Evolutionary conservation across 2,113 vertebrate genomes (phyloP), one percentile per base, ranked within the genome.

Genomic region (Electrona antarctica): DNA sequence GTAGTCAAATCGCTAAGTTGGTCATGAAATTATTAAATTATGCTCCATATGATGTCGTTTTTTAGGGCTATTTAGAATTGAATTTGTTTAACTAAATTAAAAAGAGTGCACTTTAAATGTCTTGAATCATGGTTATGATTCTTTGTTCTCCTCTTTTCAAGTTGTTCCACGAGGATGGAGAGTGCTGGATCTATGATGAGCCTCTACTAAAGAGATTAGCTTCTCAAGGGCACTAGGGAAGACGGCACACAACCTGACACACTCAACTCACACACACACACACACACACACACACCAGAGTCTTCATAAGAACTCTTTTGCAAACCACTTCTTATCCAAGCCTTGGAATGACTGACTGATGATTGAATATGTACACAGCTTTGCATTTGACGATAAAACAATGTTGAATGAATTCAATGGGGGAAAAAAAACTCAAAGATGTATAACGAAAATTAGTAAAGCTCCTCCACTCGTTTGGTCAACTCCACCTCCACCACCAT

Each of bases 161-260:
- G 97, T 77, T 99, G 1, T 99, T 99, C 92, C 98, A 99, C 0
- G 97, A 99, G 90, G 98, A 99, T 1, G 97, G 98, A 13, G 97
- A 99, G 82, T 98, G 96, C 88, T 99, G 98, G 97, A 95, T 99
- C 50, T 99, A 98, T 0, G 98, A 99, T 0, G 96, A 99, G 79
- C 98, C 97, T 0, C 94, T 99, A 66, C 63, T 99, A 90, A 98
- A 98, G 87, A 95, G 96, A 89, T 92, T 95, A 14, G 91, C 91
- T 78, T 94, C 95, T 77, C 91, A 89, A 79, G 95, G 94, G 87
- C 94, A 94, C 70, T 97, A 41, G 92, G 95, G 85, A 2, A 79
- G 67, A 73, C 45, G 0, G 0, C 62, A 13, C 73, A 33, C 82
- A 15, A 66, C 47, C 56, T 70, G 60, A 78, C 49, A 65, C 74